Conservation (phyloP, 1,140 invertebrate genomes). For the Hypsibius dujardini region DNA sequence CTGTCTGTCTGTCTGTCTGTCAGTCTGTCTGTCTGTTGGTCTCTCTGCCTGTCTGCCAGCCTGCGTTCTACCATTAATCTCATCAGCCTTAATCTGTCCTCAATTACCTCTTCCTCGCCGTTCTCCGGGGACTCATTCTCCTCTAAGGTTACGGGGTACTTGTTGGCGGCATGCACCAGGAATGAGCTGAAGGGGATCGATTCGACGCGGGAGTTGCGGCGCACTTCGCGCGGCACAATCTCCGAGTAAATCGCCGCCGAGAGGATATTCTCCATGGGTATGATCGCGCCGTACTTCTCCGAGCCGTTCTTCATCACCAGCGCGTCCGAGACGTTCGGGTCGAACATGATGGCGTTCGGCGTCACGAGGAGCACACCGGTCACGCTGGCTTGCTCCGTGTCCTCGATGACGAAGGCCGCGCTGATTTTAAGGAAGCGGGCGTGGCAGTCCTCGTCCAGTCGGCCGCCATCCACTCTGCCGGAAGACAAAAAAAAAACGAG, state of each 20-base stretch:
- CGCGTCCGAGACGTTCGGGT: slow-evolving; percentile 86
- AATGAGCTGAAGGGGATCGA: not conserved
- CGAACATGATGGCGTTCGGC: slow-evolving; percentile 96
- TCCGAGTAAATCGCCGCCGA: slow-evolving; percentile 87
- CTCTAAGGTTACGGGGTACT: too few species aligned
- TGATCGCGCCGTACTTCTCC: slow-evolving; percentile 87
- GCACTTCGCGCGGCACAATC: slow-evolving; percentile 45
- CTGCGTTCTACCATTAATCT: too few species aligned
- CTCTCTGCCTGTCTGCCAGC: too few species aligned
- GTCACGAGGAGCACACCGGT: slow-evolving; percentile 84
- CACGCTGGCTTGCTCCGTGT: slow-evolving; percentile 55
- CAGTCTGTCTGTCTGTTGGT: too few species aligned
- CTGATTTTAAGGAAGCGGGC: slow-evolving; percentile 83
- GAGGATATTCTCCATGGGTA: slow-evolving; percentile 88
- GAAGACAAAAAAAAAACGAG: not conserved
- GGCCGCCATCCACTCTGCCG: slow-evolving; percentile 15
- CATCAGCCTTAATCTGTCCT: too few species aligned
- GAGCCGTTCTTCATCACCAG: slow-evolving; percentile 86
- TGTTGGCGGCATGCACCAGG: too few species aligned
- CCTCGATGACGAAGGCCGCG: slow-evolving; percentile 35
- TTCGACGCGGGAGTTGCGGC: not conserved
- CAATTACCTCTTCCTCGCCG: too few species aligned
- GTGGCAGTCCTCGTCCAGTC: slow-evolving; percentile 26
- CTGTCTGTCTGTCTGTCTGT: too few species aligned
- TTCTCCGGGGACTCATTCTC: too few species aligned